phyloP scores from a whole-genome alignment of 2,888 invertebrate genomes.

The Agonum fuliginosum region DNA sequence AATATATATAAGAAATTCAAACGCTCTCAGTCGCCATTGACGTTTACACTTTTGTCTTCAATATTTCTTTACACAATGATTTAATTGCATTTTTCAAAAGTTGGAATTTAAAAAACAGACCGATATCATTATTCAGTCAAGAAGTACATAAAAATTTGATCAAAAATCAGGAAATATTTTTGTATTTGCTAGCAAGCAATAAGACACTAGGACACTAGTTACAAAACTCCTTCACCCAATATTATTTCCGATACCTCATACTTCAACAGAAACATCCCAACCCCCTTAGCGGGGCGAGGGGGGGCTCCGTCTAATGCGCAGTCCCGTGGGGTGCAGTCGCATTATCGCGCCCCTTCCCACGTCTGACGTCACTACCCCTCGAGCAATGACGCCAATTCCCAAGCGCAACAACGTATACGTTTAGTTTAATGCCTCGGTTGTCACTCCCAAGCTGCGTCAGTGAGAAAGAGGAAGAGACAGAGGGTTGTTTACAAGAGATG shows the following conservation, averaged over 20 bases:
- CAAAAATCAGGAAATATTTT: too few species aligned
- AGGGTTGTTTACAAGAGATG: conserved; percentile 19
- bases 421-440: conserved; percentile 72
- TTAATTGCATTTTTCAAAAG: too few species aligned
- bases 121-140: too few species aligned
- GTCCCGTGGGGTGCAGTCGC: conserved; percentile 70
- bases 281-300: background rate
- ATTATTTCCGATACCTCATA: too few species aligned
- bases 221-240: too few species aligned
- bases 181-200: background rate
- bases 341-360: conserved; percentile 71
- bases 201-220: background rate
- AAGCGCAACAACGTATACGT: conserved; percentile 71
- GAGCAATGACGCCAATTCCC: conserved; percentile 71
- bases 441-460: conserved; percentile 68
- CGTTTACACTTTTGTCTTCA: too few species aligned
- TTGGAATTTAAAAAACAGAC: too few species aligned
- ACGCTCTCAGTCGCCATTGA: too few species aligned
- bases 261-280: conserved; percentile 23
- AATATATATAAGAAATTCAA: too few species aligned
- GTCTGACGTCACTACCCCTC: conserved; percentile 64
- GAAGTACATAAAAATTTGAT: too few species aligned
- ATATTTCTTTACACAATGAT: too few species aligned
- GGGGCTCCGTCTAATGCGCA: conserved; percentile 66
- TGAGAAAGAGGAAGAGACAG: too few species aligned